Conservation (phyloP, 2,113 vertebrate species). For the Psittacus erithacus region DNA sequence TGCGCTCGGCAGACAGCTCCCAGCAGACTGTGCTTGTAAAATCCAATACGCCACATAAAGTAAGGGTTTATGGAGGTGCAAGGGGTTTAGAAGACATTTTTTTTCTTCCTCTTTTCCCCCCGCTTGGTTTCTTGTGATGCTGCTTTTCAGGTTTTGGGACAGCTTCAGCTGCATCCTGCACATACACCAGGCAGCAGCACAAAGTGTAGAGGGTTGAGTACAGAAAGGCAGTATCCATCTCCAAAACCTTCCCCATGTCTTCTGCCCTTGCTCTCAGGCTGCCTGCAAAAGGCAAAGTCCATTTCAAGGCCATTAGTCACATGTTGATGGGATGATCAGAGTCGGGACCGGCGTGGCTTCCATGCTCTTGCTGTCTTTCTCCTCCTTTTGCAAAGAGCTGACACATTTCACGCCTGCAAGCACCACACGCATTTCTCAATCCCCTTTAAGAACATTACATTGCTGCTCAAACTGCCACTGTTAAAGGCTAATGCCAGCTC, state of each 20-base stretch:
- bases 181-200: neutral
- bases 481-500: neutral
- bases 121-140: neutral
- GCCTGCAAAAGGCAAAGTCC: neutral
- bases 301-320: neutral
- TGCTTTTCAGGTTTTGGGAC: neutral
- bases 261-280: neutral
- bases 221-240: neutral
- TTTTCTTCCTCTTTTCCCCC: neutral
- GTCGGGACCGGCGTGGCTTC: accelerated
- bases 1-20: slow-evolving; percentile 56
- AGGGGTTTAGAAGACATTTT: neutral
- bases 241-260: neutral
- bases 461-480: neutral
- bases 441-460: neutral
- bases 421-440: accelerated
- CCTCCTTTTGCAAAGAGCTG: neutral
- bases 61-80: neutral
- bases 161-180: accelerated
- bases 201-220: neutral
- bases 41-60: slow-evolving; percentile 40
- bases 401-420: accelerated
- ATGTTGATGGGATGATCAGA: neutral
- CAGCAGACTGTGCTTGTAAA: slow-evolving; percentile 56
- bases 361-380: neutral